Evolutionary conservation across 2,113 vertebrate genomes (phyloP).

Genomic region (Lamprotornis superbus): DNA sequence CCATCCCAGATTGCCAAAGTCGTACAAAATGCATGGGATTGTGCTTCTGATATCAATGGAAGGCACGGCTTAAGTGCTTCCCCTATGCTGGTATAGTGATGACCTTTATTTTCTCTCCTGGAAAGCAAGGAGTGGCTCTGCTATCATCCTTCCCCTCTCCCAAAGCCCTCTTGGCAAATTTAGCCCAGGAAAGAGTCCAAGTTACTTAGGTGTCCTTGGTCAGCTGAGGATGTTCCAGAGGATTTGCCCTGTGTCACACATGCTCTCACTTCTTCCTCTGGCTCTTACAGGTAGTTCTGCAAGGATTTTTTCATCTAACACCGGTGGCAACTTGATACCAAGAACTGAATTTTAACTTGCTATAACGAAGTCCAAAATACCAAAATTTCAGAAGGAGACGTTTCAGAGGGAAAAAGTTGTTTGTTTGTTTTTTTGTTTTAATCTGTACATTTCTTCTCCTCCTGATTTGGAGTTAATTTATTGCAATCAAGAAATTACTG

Average conservation of each 20-base stretch:
- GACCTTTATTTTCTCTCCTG: not conserved
- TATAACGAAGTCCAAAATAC: not conserved
- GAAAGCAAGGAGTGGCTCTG: not conserved
- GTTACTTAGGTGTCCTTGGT: not conserved
- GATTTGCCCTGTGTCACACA: not conserved
- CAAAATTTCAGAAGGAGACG: not conserved
- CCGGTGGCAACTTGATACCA: not conserved
- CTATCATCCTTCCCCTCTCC: not conserved
- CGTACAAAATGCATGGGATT: not conserved
- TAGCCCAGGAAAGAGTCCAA: not conserved
- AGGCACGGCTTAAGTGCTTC: not conserved
- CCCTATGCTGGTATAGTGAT: not conserved
- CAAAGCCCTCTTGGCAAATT: not conserved
- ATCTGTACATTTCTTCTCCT: not conserved
- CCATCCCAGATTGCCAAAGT: not conserved
- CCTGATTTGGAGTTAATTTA: not conserved
- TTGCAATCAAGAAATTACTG: not conserved
- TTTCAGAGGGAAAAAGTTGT: not conserved
- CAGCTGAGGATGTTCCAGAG: not conserved
- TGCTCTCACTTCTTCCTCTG: not conserved
- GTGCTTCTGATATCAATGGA: not conserved
- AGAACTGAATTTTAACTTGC: not conserved
- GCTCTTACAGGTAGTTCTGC: not conserved
- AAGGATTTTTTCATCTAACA: not conserved
- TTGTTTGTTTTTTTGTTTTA: not conserved